These are phyloP conservation scores for Todus mexicanus DNA, from an alignment of 2,797 vertebrate species.

Conservation along the genomic window DNA sequence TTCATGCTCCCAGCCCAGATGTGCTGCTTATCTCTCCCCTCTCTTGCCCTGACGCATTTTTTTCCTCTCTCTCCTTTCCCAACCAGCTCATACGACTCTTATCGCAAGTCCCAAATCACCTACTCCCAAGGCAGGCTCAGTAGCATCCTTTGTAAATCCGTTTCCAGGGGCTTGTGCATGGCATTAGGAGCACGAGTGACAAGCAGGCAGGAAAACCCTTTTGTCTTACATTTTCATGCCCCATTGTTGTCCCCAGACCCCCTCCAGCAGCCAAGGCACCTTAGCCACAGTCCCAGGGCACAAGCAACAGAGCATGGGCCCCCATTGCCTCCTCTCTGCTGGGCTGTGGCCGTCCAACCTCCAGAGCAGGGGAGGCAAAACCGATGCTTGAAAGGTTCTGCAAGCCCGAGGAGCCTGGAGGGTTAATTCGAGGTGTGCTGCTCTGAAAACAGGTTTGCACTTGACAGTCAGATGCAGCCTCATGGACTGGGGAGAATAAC, in stretches of 20 bases:
- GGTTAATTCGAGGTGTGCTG: not conserved
- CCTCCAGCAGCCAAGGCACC: not conserved
- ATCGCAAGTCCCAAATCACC: not conserved
- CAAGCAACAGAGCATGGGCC: not conserved
- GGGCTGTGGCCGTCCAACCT: not conserved
- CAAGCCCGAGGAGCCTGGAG: not conserved
- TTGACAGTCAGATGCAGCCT: not conserved
- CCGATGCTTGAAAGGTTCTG: not conserved
- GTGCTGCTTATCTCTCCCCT: not conserved
- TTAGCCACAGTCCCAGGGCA: not conserved
- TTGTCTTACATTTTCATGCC: not conserved
- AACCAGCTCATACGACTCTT: not conserved
- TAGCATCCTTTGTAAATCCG: not conserved
- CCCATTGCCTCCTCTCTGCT: not conserved
- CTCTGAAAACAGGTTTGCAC: not conserved
- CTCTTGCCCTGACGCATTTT: not conserved
- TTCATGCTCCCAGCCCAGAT: not conserved
- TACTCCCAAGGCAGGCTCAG: not conserved
- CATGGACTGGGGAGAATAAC: not conserved
- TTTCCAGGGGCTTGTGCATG: not conserved
- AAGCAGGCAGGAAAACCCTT: not conserved
- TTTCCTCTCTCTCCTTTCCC: not conserved
- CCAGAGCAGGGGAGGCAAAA: not conserved
- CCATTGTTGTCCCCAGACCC: not conserved
- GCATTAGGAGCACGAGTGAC: not conserved